Evolutionary conservation across 2,113 vertebrate species (phyloP).

Genomic region (Suncus etruscus): DNA sequence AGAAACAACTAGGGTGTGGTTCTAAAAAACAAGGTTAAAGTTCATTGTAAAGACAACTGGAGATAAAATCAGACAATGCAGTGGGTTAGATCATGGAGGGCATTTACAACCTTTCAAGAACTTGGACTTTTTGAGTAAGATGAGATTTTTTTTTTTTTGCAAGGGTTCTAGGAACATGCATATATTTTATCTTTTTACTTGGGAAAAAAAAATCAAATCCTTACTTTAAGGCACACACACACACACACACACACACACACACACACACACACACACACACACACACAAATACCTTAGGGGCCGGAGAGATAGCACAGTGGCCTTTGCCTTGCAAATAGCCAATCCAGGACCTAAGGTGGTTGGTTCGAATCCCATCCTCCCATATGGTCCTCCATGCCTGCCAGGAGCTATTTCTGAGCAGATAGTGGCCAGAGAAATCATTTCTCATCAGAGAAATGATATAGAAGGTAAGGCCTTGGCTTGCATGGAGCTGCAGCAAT

Average conservation of each 20-base stretch:
- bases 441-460: no score
- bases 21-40: neutral
- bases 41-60: neutral
- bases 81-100: neutral
- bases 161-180: neutral
- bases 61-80: neutral
- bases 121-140: conserved; percentile 17
- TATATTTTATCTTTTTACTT: conserved; percentile 55
- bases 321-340: no score
- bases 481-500: no score
- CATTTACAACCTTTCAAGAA: conserved; percentile 28
- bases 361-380: no score
- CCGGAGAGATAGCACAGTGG: no score
- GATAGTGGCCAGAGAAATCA: no score
- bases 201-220: neutral
- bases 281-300: conserved; percentile 23
- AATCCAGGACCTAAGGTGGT: no score
- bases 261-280: no score
- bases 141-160: neutral
- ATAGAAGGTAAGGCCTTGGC: no score
- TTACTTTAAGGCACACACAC: neutral
- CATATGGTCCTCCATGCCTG: no score
- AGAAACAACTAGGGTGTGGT: neutral
- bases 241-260: no score
- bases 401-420: neutral